These are phyloP conservation scores for Sphaerophoria rueppellii DNA, from an alignment of 2,888 invertebrate species.

Conservation along the genomic window DNA sequence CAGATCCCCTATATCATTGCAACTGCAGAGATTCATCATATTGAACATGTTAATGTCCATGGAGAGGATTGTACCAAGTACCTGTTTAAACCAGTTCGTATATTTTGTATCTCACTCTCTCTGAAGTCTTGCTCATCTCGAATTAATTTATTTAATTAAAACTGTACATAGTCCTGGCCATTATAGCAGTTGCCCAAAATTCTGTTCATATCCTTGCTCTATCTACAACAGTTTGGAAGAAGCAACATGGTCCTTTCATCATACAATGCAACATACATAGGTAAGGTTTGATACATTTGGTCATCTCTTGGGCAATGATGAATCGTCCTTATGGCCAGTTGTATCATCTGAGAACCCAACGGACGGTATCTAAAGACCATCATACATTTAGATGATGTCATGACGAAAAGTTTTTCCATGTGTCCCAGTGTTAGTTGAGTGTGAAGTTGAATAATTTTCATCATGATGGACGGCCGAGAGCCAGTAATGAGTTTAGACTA, in stretches of 20 bases:
- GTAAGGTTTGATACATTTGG: neutral
- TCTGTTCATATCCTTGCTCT: constrained; percentile 21
- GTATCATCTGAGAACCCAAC: constrained; percentile 50
- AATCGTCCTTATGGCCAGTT: constrained; percentile 53
- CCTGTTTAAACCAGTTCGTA: constrained; percentile 46
- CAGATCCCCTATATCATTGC: constrained; percentile 47
- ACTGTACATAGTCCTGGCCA: constrained; percentile 48
- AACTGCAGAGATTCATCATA: constrained; percentile 65
- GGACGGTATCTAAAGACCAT: constrained; percentile 5
- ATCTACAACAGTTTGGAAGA: neutral
- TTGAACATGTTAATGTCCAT: constrained; percentile 61
- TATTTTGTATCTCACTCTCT: neutral
- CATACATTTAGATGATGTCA: constrained; percentile 51
- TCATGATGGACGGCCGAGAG: constrained; percentile 52
- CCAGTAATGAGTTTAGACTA: constrained; percentile 30
- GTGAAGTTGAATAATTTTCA: constrained; percentile 62
- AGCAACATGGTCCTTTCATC: constrained; percentile 14
- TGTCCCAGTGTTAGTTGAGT: constrained; percentile 60
- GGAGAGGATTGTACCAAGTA: constrained; percentile 42
- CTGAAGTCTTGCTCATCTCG: constrained; percentile 51
- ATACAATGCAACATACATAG: neutral
- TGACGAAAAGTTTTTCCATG: constrained; percentile 48
- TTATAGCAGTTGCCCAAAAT: constrained; percentile 17
- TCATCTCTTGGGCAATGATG: constrained; percentile 40
- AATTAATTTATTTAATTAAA: constrained; percentile 73